Conservation (phyloP, 1,140 invertebrate species). For the Leucophenga varia region DNA sequence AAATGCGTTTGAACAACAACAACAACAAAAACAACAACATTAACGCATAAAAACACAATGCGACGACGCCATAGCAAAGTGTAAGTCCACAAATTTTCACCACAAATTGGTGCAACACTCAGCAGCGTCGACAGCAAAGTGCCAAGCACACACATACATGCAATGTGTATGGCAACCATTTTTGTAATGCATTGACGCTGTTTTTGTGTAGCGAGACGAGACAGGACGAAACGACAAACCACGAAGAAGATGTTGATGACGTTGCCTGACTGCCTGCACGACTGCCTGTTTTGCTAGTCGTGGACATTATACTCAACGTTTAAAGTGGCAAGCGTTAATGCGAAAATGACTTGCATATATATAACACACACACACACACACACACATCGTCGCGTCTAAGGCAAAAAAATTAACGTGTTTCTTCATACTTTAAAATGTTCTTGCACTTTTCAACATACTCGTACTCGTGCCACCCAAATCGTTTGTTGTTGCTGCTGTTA, state of each 20-base stretch:
- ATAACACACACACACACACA: no score
- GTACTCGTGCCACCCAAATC: neutral
- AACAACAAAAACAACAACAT: no score
- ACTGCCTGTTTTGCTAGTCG: neutral
- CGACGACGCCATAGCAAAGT: neutral
- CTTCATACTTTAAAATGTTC: slow-evolving; percentile 20
- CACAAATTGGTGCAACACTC: slow-evolving; percentile 1
- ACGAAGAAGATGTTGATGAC: slow-evolving; percentile 1
- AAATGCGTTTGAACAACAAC: no score
- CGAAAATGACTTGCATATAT: neutral
- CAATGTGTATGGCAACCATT: no score
- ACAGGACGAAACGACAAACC: slow-evolving; percentile 4
- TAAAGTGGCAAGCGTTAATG: slow-evolving; percentile 34
- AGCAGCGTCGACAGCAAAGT: neutral
- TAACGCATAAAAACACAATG: no score
- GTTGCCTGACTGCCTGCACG: slow-evolving; percentile 13
- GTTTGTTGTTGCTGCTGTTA: slow-evolving; percentile 36
- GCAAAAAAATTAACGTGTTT: slow-evolving; percentile 43
- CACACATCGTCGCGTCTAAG: slow-evolving; percentile 20
- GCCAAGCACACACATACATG: neutral
- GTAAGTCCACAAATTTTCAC: neutral
- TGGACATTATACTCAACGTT: slow-evolving; percentile 10
- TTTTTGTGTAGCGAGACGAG: neutral
- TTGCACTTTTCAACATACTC: neutral
- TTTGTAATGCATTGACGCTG: no score